Evolutionary conservation across 2,797 vertebrate species (phyloP).

Genomic region (Chaunax sp.): DNA sequence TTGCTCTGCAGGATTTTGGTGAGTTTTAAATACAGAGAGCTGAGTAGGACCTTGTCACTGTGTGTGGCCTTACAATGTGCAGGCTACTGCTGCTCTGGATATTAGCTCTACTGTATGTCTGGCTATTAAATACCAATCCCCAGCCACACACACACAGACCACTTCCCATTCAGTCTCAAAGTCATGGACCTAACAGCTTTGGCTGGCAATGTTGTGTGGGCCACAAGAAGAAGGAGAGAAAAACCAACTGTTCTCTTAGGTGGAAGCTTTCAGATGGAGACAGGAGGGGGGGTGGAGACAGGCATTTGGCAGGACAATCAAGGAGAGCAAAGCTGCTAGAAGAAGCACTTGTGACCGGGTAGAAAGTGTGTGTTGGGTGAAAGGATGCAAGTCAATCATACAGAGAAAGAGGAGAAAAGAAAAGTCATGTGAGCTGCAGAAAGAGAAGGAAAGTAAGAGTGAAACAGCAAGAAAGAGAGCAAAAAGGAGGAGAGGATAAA

Average conservation of each 20-base stretch:
- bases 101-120: slow-evolving; percentile 74
- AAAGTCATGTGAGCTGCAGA: slow-evolving; percentile 22
- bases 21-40: slow-evolving; percentile 66
- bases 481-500: slow-evolving; percentile 27
- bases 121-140: slow-evolving; percentile 77
- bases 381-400: slow-evolving; percentile 2
- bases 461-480: slow-evolving; percentile 10
- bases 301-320: slow-evolving; percentile 58
- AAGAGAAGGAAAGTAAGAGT: slow-evolving; percentile 22
- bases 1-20: slow-evolving; percentile 48
- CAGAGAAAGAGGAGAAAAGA: slow-evolving; percentile 7
- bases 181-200: slow-evolving; percentile 77
- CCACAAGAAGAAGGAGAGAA: slow-evolving; percentile 68
- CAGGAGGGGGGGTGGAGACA: slow-evolving; percentile 49
- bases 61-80: slow-evolving; percentile 79
- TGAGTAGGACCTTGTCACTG: slow-evolving; percentile 71
- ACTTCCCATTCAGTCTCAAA: slow-evolving; percentile 72
- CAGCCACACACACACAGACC: slow-evolving; percentile 63
- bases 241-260: slow-evolving; percentile 72
- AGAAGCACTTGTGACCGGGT: slow-evolving; percentile 54
- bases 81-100: slow-evolving; percentile 76
- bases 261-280: slow-evolving; percentile 75
- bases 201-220: slow-evolving; percentile 74
- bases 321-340: slow-evolving; percentile 41
- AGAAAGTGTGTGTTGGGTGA: slow-evolving; percentile 21